Evolutionary conservation across 2,888 invertebrate genomes (phyloP), one percentile per base, ranked within the genome.

Genomic region (Caenorhabditis becei): DNA sequence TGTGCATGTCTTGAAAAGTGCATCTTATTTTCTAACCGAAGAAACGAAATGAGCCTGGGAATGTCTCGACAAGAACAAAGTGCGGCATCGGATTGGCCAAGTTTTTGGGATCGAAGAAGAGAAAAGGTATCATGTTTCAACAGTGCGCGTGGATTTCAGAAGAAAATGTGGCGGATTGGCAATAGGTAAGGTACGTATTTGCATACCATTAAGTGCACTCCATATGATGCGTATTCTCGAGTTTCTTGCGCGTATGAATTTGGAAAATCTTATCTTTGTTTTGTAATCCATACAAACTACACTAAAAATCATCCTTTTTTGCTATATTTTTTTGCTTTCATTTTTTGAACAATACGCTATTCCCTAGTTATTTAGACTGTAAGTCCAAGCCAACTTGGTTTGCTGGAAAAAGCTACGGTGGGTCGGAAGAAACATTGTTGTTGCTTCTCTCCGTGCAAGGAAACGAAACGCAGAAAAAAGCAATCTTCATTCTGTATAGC

Each of bases 131-230:
- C 75, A 67, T 66, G 66, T 75, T 75, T 75, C 75, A 74, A 71
- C 61, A 75, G 66, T 75, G 75, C 75, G 75, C 75, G 75, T 75
- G 75, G 75, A 75, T 75, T 75, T 75, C 75, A 75, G 75, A 66
- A 75, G 75, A 24, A 59, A 75, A 75, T 75, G 75, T 75, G 75
- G 59, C 66, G 53, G 66, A 75, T 66, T 66, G 66, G 65, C 58
- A 49, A 65, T 74, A 58, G 65, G 66, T 61, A 65, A 66, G 65
- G 63, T 54, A 53, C 53, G 65, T 74, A 66, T 75, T 75, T 75
- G 75, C 75, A 75, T 75, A 75, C 75, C 75, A 75, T 75, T 75
- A 75, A 75, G 66, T 66, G 61, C 75, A 75, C 44, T 61, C 28
- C 66, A 65, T 59, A 75, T 75, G 75, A 75, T 75, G 75, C 59